phyloP scores from a whole-genome alignment of 2,113 vertebrate genomes.

The Mobula birostris region DNA sequence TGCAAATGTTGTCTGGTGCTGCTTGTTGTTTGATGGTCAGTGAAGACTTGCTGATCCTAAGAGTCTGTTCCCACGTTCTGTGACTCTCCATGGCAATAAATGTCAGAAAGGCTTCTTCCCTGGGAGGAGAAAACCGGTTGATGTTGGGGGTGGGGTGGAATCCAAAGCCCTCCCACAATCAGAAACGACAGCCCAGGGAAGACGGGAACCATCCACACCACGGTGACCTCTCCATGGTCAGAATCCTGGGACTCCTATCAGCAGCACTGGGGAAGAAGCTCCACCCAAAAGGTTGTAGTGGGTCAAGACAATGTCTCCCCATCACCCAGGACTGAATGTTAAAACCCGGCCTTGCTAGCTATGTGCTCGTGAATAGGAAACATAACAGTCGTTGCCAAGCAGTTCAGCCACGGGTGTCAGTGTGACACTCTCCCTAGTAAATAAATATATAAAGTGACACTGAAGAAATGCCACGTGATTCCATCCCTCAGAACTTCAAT shows the following conservation, averaged over 20 bases:
- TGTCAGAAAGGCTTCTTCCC: not conserved
- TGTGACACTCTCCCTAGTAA: not conserved
- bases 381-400: not conserved
- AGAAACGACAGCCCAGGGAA: not conserved
- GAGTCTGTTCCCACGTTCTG: no score
- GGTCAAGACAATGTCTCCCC: not conserved
- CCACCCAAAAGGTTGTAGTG: not conserved
- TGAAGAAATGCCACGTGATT: not conserved
- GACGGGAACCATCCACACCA: not conserved
- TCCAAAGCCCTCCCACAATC: not conserved
- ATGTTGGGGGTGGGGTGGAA: not conserved
- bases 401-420: not conserved
- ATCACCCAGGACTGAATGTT: not conserved
- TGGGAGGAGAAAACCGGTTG: not conserved
- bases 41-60: no score
- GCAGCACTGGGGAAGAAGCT: not conserved
- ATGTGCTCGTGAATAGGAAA: not conserved
- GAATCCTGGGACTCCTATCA: not conserved
- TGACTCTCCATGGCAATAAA: not conserved
- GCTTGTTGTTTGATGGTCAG: no score
- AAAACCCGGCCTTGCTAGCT: not conserved
- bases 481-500: not conserved
- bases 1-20: no score
- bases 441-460: not conserved
- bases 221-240: not conserved